A percentile compares a stretch with the other conserved stretches of the same genome.
Conservation (phyloP, 2,797 vertebrate genomes). For the Microctenopoma steveboyesi region DNA sequence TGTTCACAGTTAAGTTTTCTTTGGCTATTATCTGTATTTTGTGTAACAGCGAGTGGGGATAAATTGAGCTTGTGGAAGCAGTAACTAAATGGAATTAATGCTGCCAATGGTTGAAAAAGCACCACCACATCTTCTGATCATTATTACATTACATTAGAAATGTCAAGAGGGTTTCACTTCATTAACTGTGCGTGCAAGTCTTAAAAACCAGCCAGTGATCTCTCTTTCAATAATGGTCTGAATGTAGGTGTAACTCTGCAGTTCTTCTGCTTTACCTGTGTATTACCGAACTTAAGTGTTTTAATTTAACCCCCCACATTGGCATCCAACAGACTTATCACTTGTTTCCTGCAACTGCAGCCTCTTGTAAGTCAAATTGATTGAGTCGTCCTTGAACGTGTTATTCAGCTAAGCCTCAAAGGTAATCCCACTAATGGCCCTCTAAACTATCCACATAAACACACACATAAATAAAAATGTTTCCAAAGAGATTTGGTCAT, state of each 20-base stretch:
- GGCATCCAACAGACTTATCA: slow-evolving; percentile 57
- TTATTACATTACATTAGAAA: slow-evolving; percentile 19
- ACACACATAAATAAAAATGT: slow-evolving; percentile 88
- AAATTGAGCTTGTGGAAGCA: slow-evolving; percentile 8
- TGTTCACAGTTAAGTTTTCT: background rate
- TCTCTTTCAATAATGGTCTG: slow-evolving; percentile 47
- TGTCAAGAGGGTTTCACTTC: slow-evolving; percentile 24
- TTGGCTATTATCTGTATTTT: slow-evolving; percentile 5
- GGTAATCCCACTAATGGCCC: slow-evolving; percentile 89
- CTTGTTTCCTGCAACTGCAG: slow-evolving; percentile 76
- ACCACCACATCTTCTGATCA: slow-evolving; percentile 29
- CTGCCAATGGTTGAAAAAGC: slow-evolving; percentile 23
- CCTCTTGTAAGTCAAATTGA: slow-evolving; percentile 84
- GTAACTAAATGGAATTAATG: slow-evolving; percentile 19
- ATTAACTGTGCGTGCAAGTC: slow-evolving; percentile 45
- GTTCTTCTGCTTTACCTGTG: slow-evolving; percentile 43
- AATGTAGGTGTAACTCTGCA: slow-evolving; percentile 38
- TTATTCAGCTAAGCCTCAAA: slow-evolving; percentile 85
- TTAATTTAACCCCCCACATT: slow-evolving; percentile 51
- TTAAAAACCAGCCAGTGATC: slow-evolving; percentile 58
- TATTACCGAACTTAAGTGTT: slow-evolving; percentile 53
- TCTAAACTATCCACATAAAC: slow-evolving; percentile 87
- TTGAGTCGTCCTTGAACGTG: slow-evolving; percentile 87
- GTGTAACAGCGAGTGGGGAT: background rate
- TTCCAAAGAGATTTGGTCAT: slow-evolving; percentile 86